Conservation (phyloP, 2,888 invertebrate genomes). For the Cerastis rubricosa region DNA sequence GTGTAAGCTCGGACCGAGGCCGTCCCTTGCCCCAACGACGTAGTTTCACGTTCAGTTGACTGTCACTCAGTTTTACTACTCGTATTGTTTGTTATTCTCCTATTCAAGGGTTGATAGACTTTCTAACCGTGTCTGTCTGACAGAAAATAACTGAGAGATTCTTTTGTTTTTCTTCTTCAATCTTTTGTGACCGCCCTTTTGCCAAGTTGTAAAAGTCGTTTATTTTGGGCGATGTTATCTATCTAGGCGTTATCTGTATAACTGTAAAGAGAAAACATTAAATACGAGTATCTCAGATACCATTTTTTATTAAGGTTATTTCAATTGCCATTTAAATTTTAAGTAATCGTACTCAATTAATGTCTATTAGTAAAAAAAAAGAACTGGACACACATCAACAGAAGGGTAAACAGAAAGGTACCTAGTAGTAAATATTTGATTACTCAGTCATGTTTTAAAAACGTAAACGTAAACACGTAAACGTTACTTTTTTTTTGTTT, state of each 20-base stretch:
- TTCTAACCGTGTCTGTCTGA: conserved; percentile 17
- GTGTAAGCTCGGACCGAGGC: conserved; percentile 16
- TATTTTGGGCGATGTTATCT: background rate
- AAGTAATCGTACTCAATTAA: too few relatives aligned
- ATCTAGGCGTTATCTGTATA: background rate
- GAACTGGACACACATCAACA: background rate
- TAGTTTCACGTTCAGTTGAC: conserved; percentile 33
- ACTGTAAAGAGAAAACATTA: background rate
- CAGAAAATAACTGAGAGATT: background rate
- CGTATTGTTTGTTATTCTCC: conserved; percentile 35
- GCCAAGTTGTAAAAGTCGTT: background rate
- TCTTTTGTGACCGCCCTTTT: background rate
- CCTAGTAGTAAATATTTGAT: too few relatives aligned
- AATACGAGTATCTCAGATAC: background rate
- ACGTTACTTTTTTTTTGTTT: too few relatives aligned
- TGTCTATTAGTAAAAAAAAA: too few relatives aligned
- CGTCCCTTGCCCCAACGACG: background rate
- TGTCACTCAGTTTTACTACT: conserved; percentile 47
- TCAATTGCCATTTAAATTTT: background rate
- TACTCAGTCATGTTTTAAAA: too few relatives aligned
- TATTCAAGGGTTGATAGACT: conserved; percentile 23
- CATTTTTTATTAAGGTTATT: background rate
- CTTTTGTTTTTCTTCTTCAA: conserved; percentile 23
- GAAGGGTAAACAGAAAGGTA: too few relatives aligned
- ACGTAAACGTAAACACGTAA: too few relatives aligned